Conservation (phyloP, 2,113 vertebrate species). For the Xyliphius kryptos region DNA sequence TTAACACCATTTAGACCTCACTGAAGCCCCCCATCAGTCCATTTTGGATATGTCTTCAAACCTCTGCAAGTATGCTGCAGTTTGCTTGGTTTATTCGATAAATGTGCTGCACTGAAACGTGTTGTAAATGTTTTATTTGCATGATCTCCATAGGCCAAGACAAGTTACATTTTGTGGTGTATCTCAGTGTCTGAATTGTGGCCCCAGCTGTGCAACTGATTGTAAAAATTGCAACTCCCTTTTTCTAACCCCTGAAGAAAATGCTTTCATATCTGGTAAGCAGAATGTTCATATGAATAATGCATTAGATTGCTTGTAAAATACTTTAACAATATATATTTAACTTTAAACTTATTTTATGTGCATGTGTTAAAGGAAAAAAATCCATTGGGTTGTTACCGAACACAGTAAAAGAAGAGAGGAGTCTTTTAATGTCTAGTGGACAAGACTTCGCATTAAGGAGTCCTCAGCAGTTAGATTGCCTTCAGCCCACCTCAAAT, state of each 20-base stretch:
- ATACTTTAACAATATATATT: too few relatives aligned
- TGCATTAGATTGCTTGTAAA: too few relatives aligned
- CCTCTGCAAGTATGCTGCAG: slow-evolving; percentile 31
- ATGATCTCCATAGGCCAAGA: slow-evolving; percentile 17
- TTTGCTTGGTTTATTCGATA: background rate
- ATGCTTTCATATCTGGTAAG: slow-evolving; percentile 27
- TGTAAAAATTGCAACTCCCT: slow-evolving; percentile 1
- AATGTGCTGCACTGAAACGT: background rate
- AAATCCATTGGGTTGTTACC: slow-evolving; percentile 7
- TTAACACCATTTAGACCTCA: slow-evolving; percentile 8
- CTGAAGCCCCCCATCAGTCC: background rate
- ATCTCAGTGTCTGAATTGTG: slow-evolving; percentile 31
- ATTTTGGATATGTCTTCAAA: slow-evolving; percentile 33
- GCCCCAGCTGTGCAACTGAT: slow-evolving; percentile 4
- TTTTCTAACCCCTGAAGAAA: slow-evolving; percentile 6
- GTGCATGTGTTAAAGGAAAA: slow-evolving; percentile 8
- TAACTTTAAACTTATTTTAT: background rate
- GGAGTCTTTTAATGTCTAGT: slow-evolving; percentile 1
- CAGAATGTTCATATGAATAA: too few relatives aligned
- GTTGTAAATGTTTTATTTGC: background rate
- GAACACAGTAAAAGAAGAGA: slow-evolving; percentile 22
- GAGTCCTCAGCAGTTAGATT: background rate
- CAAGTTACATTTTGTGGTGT: slow-evolving; percentile 17
- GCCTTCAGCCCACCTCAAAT: background rate
- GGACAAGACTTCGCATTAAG: background rate